Evolutionary conservation across 1,140 invertebrate species (phyloP), one percentile per base, ranked within the genome.

Genomic region (Eubasilissa regina): DNA sequence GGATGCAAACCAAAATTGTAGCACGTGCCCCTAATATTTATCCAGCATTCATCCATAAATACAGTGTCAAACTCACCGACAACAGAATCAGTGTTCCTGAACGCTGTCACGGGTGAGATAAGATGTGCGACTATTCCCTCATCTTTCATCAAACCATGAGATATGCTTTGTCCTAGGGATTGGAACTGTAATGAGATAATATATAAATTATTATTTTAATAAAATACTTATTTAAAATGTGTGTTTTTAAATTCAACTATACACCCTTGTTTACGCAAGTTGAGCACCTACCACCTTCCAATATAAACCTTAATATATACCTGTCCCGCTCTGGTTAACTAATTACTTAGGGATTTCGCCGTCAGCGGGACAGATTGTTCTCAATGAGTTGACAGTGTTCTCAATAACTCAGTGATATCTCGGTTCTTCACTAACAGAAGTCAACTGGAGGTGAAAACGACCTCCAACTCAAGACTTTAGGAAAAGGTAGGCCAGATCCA

Each of bases 31-130:
- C n/a, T n/a, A n/a, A n/a, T n/a, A n/a, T n/a, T n/a, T n/a, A n/a
- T n/a, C n/a, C n/a, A n/a, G n/a, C n/a, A n/a, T n/a, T n/a, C n/a
- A n/a, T n/a, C n/a, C n/a, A n/a, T n/a, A n/a, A n/a, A n/a, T n/a
- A n/a, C n/a, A n/a, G n/a, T n/a, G n/a, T n/a, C 8, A 9, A 68
- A 85, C 86, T 84, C 62, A 88, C 87, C 87, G 58, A 87, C 84
- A 75, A 88, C 81, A 53, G 86, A 83, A 8, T 78, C 73, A 12
- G 80, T 62, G 45, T 84, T 77, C 78, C 87, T 88, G 75, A 86
- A 85, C 7, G 82, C 83, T 0, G 85, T 78, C 0, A 85, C 85
- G 17, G 84, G 84, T 7, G 85, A 82, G 35, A 89, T 80, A 17
- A 88, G 55, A 9, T 87, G 86, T 64, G 84, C 83, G 0, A 86